Base-by-base conservation (phyloP, 2,888 invertebrate species). In the Himalopsyche tibetana region DNA sequence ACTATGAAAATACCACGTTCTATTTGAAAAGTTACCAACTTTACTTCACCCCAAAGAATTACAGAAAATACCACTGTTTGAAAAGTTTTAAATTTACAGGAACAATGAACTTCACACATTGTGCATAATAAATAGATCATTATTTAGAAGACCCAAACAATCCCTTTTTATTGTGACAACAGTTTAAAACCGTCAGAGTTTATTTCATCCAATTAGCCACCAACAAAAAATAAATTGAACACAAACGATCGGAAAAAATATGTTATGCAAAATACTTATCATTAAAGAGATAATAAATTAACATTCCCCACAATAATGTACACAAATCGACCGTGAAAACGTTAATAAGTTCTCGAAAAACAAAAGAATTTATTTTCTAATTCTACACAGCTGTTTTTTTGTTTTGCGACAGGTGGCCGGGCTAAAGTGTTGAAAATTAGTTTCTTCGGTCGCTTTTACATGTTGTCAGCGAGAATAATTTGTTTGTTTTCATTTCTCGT, bases 401-500 rank as follows among this genome's bases (percentile, higher is more conserved):
- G 17, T 69, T 36, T 19, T 12, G 74, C 28, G 36, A 74, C 74
- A 74, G 74, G 38, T 74, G 74, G 74, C 15, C 51, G 4, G 36
- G 12, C 9, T 36, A 12, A 4, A 36, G 74, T 36, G 74, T 74
- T 74, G 74, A 74, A 74, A 36, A 63, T 74, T 36, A 15, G 12
- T 15, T 74, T 74, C 15, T 38, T 36, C 74, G 38, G 19, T 12
- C n/a, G 74, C 15, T 74, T 74, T 12, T 74, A 19, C 74, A 38
- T 74, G 11, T 74, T 74, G 74, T 69, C 74, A 74, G 74, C 28
- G 74, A 38, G 19, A 36, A 74, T 74, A 74, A 74, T 74, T 74
- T 74, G 36, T 36, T 74, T 74, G 74, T 74, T 74, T 74, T 74
- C 63, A 28, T 28, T 63, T 19, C 74, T 74, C 74, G 38, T 28